Percentiles rank a stretch among this genome's conserved stretches.
Evolutionary conservation across 1,140 invertebrate genomes (phyloP).

Genomic region (Lepidostoma basale): DNA sequence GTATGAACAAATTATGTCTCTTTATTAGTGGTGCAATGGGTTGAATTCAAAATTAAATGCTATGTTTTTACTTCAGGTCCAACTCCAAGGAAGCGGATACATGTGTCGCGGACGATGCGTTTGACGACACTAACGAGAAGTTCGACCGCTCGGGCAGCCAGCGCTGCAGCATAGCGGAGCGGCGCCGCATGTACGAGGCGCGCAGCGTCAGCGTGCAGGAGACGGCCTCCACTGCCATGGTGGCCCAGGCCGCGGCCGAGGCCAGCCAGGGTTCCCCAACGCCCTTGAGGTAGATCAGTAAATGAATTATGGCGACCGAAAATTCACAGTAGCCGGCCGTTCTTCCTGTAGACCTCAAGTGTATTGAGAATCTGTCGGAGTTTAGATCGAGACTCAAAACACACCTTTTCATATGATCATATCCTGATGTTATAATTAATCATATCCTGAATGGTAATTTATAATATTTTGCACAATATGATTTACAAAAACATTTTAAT

Average conservation of each 20-base stretch:
- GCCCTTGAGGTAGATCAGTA: slow-evolving; percentile 62
- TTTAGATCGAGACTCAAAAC: too few species aligned
- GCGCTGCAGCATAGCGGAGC: slow-evolving; percentile 76
- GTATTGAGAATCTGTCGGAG: too few species aligned
- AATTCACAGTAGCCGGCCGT: too few species aligned
- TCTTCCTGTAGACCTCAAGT: too few species aligned
- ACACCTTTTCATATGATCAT: too few species aligned
- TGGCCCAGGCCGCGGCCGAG: slow-evolving; percentile 55
- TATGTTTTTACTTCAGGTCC: slow-evolving; percentile 27
- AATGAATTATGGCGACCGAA: not conserved
- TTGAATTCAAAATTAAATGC: not conserved
- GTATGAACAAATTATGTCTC: too few species aligned
- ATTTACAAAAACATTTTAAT: too few species aligned
- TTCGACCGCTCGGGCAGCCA: slow-evolving; percentile 64
- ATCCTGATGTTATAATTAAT: too few species aligned
- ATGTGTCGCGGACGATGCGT: slow-evolving; percentile 51
- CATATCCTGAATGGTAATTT: too few species aligned
- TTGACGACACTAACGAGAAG: slow-evolving; percentile 58
- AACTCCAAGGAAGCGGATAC: slow-evolving; percentile 52
- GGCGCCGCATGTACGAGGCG: slow-evolving; percentile 76
- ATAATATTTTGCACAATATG: too few species aligned
- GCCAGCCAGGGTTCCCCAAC: slow-evolving; percentile 73
- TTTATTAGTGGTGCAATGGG: too few species aligned
- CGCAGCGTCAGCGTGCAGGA: slow-evolving; percentile 64
- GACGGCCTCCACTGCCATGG: slow-evolving; percentile 30